phyloP scores from a whole-genome alignment of 2,113 vertebrate species.

The Scomber colias region DNA sequence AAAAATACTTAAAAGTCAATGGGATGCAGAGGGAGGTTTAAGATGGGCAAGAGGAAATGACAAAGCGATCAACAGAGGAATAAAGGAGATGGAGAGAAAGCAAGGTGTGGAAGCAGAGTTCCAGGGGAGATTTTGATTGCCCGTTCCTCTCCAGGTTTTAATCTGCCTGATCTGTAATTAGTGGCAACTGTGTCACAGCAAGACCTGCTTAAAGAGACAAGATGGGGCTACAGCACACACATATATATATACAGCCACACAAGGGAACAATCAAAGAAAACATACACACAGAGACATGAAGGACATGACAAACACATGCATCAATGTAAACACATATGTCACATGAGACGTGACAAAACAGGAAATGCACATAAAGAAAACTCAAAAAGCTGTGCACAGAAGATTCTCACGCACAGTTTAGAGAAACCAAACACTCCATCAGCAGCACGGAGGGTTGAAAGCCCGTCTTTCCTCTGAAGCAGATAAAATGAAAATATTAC shows the following conservation, averaged over 20 bases:
- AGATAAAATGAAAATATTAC: slow-evolving; percentile 68
- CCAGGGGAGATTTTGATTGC: slow-evolving; percentile 69
- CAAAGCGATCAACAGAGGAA: slow-evolving; percentile 5
- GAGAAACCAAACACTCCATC: slow-evolving; percentile 60
- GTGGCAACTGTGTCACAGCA: slow-evolving; percentile 60
- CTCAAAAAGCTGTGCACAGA: slow-evolving; percentile 17
- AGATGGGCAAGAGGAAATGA: neutral
- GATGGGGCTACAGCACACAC: slow-evolving; percentile 1
- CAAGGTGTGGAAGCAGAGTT: slow-evolving; percentile 27
- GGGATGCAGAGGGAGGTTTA: slow-evolving; percentile 13
- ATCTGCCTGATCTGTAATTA: slow-evolving; percentile 73
- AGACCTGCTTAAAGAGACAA: slow-evolving; percentile 35
- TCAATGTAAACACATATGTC: neutral
- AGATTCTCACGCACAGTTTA: slow-evolving; percentile 43
- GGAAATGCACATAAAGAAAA: neutral
- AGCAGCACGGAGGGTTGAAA: slow-evolving; percentile 55
- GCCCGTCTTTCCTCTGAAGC: slow-evolving; percentile 67
- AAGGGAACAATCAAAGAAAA: neutral
- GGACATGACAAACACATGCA: neutral
- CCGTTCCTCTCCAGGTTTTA: slow-evolving; percentile 63
- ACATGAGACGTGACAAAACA: neutral
- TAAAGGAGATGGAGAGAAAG: slow-evolving; percentile 11
- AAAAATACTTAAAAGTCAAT: slow-evolving; percentile 10
- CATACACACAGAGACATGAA: neutral
- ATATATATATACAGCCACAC: slow-evolving; percentile 4